A percentile compares a stretch with the other conserved stretches of the same genome.
Evolutionary conservation across 2,113 vertebrate species (phyloP).

Genomic region (Istiophorus platypterus): DNA sequence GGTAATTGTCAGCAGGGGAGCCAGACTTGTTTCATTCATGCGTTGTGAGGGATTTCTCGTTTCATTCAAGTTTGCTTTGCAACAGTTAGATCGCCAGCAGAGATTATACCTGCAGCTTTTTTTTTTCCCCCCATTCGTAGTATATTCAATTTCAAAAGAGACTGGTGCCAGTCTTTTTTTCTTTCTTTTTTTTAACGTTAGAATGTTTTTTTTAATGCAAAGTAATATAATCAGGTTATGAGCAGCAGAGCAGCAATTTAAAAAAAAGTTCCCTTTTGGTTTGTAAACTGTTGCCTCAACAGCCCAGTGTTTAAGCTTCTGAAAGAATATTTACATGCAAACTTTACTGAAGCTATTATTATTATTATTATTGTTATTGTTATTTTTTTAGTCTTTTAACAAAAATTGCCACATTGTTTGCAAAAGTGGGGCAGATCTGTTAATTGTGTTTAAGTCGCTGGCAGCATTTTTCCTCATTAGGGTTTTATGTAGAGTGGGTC

Average conservation of each 20-base stretch:
- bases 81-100: background rate
- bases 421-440: slow-evolving; percentile 21
- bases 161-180: slow-evolving; percentile 22
- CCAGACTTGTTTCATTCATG: slow-evolving; percentile 12
- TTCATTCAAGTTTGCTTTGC: slow-evolving; percentile 27
- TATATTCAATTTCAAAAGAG: slow-evolving; percentile 40
- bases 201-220: no score
- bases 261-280: background rate
- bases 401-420: slow-evolving; percentile 4
- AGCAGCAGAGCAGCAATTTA: slow-evolving; percentile 24
- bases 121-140: no score
- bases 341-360: slow-evolving; percentile 7
- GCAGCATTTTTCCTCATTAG: slow-evolving; percentile 8
- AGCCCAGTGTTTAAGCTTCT: background rate
- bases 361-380: no score
- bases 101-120: slow-evolving; percentile 11
- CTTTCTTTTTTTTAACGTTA: no score
- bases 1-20: background rate
- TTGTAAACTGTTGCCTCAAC: slow-evolving; percentile 6
- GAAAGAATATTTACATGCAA: background rate
- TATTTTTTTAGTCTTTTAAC: background rate
- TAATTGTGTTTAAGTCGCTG: slow-evolving; percentile 24
- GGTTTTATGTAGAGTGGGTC: background rate
- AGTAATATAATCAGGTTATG: slow-evolving; percentile 7
- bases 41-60: slow-evolving; percentile 10